Conservation (phyloP, 2,113 vertebrate genomes). For the Neolamprologus fasciatus region DNA sequence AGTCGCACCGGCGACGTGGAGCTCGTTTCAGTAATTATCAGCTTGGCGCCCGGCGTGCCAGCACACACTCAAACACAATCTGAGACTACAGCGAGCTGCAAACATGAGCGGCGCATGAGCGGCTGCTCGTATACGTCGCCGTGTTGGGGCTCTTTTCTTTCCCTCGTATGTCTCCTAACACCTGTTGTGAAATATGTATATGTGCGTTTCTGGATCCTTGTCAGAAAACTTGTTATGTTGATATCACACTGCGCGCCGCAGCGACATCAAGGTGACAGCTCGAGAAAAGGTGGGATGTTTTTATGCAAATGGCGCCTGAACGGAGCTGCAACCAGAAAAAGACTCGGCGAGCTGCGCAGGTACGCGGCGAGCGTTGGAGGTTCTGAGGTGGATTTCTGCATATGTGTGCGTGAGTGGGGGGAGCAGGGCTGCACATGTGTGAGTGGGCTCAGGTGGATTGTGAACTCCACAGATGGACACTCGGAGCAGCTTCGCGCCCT, state of each 20-base stretch:
- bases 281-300: slow-evolving; percentile 52
- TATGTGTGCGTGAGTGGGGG: background rate
- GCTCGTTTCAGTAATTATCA: slow-evolving; percentile 29
- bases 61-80: slow-evolving; percentile 16
- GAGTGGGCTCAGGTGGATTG: slow-evolving; percentile 70
- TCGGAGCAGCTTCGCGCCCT: slow-evolving; percentile 68
- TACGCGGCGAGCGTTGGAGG: background rate
- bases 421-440: background rate
- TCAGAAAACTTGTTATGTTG: slow-evolving; percentile 63
- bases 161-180: slow-evolving; percentile 23
- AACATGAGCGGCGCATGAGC: background rate
- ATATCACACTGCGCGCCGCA: slow-evolving; percentile 50
- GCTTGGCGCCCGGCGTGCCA: background rate
- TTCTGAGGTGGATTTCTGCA: background rate
- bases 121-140: background rate
- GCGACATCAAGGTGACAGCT: slow-evolving; percentile 58
- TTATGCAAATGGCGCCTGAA: slow-evolving; percentile 40
- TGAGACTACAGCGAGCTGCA: slow-evolving; percentile 25
- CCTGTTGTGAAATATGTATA: slow-evolving; percentile 64
- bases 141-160: background rate
- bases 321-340: background rate
- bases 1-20: background rate
- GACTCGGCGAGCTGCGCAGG: background rate
- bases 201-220: slow-evolving; percentile 54
- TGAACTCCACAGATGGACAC: slow-evolving; percentile 71